Base-by-base conservation (phyloP, 2,888 invertebrate genomes). In the Hesperia comma region DNA sequence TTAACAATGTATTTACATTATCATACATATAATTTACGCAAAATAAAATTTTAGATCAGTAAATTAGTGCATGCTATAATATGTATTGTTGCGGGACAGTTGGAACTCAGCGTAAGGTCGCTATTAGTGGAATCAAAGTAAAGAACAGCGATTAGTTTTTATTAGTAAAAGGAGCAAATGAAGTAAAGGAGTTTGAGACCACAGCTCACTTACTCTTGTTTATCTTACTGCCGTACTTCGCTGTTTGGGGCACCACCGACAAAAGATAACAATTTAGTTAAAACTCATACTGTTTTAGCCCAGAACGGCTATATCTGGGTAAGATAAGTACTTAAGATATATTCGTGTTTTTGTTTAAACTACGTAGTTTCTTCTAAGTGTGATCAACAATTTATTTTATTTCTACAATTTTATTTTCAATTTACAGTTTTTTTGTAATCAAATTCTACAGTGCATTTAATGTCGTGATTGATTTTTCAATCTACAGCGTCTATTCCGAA, bases 241-340 rank as follows among this genome's bases (percentile, higher is more conserved):
- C 92, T 92, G 92, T 92, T 88, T 90, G 87, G 86, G 85, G 88
- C 92, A 90, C 92, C 92, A 92, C 92, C 92, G 92, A 92, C 92
- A 92, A 92, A 91, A 92, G 89, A 92, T 82, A 92, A 92, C 80
- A 88, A 75, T 89, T 87, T 84, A 85, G 79, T 91, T 90, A 91
- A 85, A 74, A 74, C 70, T 73, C 72, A 72, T 72, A 70, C 37
- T 69, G 54, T 15, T 40, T 40, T 54, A 49, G 6, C 15, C 14
- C n/a, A 46, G 55, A 51, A 21, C 40, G 37, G 19, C 41, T 55
- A 54, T 14, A n/a, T 49, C 2, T 19, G 5, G 10, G n/a, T 40
- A 40, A 40, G 19, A 10, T 37, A 61, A 26, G 40, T 4, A 32
- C n/a, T 10, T 12, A 60, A 46, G 33, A 32, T 14, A 14, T 60